Evolutionary conservation across 2,888 invertebrate genomes (phyloP), one percentile per base, ranked within the genome.

Genomic region (Cryptocephalus primarius): DNA sequence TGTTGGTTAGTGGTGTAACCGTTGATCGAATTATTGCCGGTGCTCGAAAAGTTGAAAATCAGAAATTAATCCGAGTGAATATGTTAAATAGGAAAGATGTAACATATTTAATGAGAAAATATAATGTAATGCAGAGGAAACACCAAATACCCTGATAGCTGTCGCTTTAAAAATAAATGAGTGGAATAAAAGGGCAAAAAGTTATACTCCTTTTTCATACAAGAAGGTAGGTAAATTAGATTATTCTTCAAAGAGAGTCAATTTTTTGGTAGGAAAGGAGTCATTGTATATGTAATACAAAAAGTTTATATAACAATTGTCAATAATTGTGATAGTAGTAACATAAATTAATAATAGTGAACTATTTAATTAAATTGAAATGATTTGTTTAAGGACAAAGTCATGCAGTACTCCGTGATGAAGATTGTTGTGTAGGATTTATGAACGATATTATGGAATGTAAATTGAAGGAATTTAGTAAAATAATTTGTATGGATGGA

Each of bases 351-450:
- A 36, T 6, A 36, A 36, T 36, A 2, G 6, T 6, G 6, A 22
- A 6, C 2, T 22, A 2, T 36, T 36, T 36, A 36, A 36, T 4
- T 4, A 14, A 12, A 4, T 10, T 8, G 11, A 32, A n/a, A 33
- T 12, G 9, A n/a, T 36, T 34, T 33, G 9, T 46, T 45, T 32
- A 36, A 43, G 47, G 39, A 31, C 34, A 47, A 39, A 39, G 9
- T 33, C 43, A 43, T 43, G 32, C 39, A 13, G 14, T 43, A 13
- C 45, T 59, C 53, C 44, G 43, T 31, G n/a, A 9, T 9, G 48
- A 47, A 45, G 49, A 53, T 50, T 51, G 50, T 49, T 44, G 42
- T 47, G 10, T 51, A 33, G 48, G 47, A 9, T 48, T 49, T 40
- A 51, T 53, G 50, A 53, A 53, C 44, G n/a, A 2, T 9, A 36